A percentile compares a stretch with the other conserved stretches of the same genome.
These are phyloP conservation scores for Rhamnusium bicolor DNA, from an alignment of 2,888 invertebrate species.

Conservation along the genomic window DNA sequence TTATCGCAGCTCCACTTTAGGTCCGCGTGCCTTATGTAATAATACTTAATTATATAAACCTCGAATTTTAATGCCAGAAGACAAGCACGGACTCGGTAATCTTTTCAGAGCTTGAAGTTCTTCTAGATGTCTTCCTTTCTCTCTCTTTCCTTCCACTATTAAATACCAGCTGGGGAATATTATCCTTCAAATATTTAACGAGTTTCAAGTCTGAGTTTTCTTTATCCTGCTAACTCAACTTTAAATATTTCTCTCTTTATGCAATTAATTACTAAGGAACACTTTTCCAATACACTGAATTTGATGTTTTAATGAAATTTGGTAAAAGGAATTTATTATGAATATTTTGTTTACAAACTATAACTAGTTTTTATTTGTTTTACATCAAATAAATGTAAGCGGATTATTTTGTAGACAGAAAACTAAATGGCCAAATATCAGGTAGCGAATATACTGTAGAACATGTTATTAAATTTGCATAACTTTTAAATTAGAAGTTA, in stretches of 20 bases:
- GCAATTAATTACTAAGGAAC: constrained; percentile 32
- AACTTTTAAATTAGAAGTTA: too few species aligned
- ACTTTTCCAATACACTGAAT: constrained; percentile 22
- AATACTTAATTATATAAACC: constrained; percentile 57
- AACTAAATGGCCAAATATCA: too few species aligned
- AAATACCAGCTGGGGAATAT: constrained; percentile 45
- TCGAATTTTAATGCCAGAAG: constrained; percentile 54
- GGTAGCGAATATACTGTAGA: too few species aligned
- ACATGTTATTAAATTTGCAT: too few species aligned
- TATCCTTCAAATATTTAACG: constrained; percentile 52
- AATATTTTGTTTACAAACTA: neutral
- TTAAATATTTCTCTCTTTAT: constrained; percentile 45
- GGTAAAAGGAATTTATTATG: neutral
- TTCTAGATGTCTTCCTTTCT: constrained; percentile 27
- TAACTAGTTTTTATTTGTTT: neutral
- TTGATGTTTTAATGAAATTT: constrained; percentile 12
- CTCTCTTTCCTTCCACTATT: constrained; percentile 37
- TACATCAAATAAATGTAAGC: too few species aligned
- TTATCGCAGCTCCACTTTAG: constrained; percentile 55
- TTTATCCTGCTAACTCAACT: constrained; percentile 47
- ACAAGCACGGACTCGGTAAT: constrained; percentile 53
- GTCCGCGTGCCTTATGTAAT: constrained; percentile 56
- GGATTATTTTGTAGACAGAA: too few species aligned
- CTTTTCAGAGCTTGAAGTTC: constrained; percentile 43
- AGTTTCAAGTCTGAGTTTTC: constrained; percentile 47